Evolutionary conservation across 2,113 vertebrate genomes (phyloP), one percentile per base, ranked within the genome.

Genomic region (Coregonus clupeaformis): DNA sequence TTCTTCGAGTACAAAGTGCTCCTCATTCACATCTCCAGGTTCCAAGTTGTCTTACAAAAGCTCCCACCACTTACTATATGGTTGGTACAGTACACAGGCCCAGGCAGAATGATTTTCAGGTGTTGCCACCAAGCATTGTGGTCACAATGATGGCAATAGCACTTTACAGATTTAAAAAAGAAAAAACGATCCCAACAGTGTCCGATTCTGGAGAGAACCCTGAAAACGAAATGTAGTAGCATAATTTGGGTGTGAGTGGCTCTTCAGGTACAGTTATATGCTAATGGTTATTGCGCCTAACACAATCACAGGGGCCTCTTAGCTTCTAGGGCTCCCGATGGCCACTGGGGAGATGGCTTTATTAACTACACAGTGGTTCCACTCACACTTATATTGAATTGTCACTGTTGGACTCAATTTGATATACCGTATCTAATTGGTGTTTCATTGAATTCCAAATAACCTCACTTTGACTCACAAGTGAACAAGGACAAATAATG

Each of bases 341-440:
- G 77, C 59, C 52, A 75, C 32, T 63, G 9, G 67, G 55, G 64
- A 80, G 76, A 83, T 72, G 71, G 70, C 72, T 71, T 85, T 78
- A 82, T 89, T 76, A 83, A 83, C 66, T 74, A 75, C 74, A 67
- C 68, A 67, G 71, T 73, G 16, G 45, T 72, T 71, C 60, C 76
- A 59, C 72, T 73, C 69, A 22, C n/a, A 2, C 63, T 62, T 59
- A 78, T 84, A 90, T 87, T 87, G 4, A 73, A 80, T 90, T 80
- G 73, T 82, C 71, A 47, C 24, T 70, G 83, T 77, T 5, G 5
- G 69, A 22, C 20, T 22, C 18, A 76, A 88, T 79, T 87, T 77
- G 82, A 83, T 90, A 88, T 86, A 69, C 80, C 80, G 74, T 70
- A 57, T 79, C 73, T 80, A 86, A 86, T 85, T 78, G 82, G 66